These are phyloP conservation scores for Noctua pronuba DNA, from an alignment of 2,888 invertebrate genomes.

Conservation along the genomic window DNA sequence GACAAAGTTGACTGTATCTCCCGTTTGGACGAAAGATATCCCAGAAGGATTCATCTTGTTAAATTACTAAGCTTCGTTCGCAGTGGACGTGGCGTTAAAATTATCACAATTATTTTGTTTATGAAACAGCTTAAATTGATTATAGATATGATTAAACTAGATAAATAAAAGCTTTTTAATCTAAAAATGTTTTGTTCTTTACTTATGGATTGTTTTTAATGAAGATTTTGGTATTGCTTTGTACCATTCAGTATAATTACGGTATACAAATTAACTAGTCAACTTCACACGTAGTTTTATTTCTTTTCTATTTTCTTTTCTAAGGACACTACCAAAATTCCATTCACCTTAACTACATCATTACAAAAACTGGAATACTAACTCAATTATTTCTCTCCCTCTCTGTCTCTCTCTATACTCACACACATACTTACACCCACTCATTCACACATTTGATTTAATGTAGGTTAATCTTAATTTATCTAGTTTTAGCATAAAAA, in stretches of 20 bases:
- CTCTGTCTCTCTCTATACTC: background rate
- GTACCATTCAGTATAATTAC: background rate
- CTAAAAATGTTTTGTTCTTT: background rate
- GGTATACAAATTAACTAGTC: background rate
- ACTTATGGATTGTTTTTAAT: background rate
- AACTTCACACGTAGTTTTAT: background rate
- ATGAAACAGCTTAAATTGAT: background rate
- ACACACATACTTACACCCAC: too few species aligned
- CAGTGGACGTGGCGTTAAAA: background rate
- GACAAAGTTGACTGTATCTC: too few species aligned
- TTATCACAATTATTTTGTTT: background rate
- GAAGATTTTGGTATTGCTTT: background rate
- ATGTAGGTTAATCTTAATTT: too few species aligned
- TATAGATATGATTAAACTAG: background rate
- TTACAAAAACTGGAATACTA: background rate
- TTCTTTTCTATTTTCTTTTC: background rate
- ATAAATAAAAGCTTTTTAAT: background rate
- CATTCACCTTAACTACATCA: background rate
- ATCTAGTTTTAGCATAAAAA: too few species aligned
- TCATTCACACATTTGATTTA: too few species aligned
- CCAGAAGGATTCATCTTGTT: background rate
- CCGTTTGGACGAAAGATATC: too few species aligned
- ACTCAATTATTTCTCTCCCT: background rate
- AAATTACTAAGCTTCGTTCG: background rate
- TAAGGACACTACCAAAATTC: background rate